phyloP scores from a whole-genome alignment of 2,888 invertebrate species.

The Galeruca laticollis region DNA sequence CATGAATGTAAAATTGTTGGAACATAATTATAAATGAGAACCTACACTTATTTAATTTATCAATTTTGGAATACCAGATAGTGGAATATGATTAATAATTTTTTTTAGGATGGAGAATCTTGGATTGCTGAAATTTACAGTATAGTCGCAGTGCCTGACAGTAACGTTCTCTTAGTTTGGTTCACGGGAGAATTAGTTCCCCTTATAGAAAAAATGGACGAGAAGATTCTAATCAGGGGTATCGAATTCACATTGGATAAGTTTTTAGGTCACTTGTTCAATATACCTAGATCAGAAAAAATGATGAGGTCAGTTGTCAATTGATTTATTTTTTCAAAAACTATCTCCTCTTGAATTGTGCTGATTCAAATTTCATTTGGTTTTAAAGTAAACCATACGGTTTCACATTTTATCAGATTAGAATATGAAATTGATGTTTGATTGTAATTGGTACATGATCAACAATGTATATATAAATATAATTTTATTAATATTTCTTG shows the following conservation, averaged over 20 bases:
- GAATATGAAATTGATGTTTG: too few relatives aligned
- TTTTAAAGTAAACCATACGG: neutral
- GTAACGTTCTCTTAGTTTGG: slow-evolving; percentile 75
- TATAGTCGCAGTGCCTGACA: slow-evolving; percentile 64
- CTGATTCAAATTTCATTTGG: neutral
- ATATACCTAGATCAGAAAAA: slow-evolving; percentile 66
- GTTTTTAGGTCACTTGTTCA: slow-evolving; percentile 69
- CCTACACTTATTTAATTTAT: neutral
- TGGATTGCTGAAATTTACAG: slow-evolving; percentile 35
- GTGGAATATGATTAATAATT: too few relatives aligned
- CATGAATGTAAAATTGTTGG: too few relatives aligned
- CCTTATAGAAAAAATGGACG: slow-evolving; percentile 72
- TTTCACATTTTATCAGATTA: too few relatives aligned
- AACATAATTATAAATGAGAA: too few relatives aligned
- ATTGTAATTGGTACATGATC: too few relatives aligned
- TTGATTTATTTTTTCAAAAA: slow-evolving; percentile 8
- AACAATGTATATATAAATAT: too few relatives aligned
- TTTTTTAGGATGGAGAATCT: slow-evolving; percentile 37
- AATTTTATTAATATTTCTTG: too few relatives aligned
- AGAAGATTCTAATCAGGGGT: slow-evolving; percentile 68
- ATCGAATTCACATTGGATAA: slow-evolving; percentile 69
- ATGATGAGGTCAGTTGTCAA: slow-evolving; percentile 57
- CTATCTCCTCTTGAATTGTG: neutral
- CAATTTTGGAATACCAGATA: too few relatives aligned
- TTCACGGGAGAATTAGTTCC: slow-evolving; percentile 74